Evolutionary conservation across 2,888 invertebrate genomes (phyloP).

Genomic region (Fragum fragum): DNA sequence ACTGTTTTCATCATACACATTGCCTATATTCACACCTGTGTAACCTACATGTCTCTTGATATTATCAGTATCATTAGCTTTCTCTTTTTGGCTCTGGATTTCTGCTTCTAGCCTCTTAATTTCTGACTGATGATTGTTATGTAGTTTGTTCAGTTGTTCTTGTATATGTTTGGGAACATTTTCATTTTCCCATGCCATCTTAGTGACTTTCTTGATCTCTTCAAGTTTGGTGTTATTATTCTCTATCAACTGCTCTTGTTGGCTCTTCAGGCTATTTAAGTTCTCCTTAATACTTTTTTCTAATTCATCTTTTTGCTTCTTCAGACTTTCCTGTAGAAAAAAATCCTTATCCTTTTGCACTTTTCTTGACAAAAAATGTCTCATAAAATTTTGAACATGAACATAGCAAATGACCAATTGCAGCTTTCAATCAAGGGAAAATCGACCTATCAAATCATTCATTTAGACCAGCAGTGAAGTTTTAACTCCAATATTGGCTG

Average conservation of each 20-base stretch:
- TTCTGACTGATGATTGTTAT: slow-evolving; percentile 71
- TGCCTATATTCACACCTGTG: not conserved
- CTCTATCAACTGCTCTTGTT: slow-evolving; percentile 38
- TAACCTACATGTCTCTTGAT: slow-evolving; percentile 3
- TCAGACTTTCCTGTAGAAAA: slow-evolving; percentile 26
- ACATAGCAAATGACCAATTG: too few species aligned
- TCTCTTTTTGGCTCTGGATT: slow-evolving; percentile 54
- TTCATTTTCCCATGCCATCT: slow-evolving; percentile 54
- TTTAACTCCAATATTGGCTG: too few species aligned
- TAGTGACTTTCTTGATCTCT: slow-evolving; percentile 28
- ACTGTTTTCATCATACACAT: slow-evolving; percentile 19
- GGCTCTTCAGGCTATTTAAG: slow-evolving; percentile 35
- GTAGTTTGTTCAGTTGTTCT: slow-evolving; percentile 71
- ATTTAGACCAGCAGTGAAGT: too few species aligned
- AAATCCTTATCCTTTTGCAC: too few species aligned
- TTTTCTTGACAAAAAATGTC: too few species aligned
- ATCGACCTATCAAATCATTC: too few species aligned
- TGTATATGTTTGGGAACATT: slow-evolving; percentile 59
- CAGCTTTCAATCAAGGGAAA: too few species aligned
- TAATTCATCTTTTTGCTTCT: slow-evolving; percentile 34
- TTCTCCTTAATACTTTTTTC: slow-evolving; percentile 40
- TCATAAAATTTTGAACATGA: too few species aligned
- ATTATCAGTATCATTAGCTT: not conserved
- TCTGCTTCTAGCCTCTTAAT: slow-evolving; percentile 69
- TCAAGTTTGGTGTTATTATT: slow-evolving; percentile 22